Evolutionary conservation across 2,888 invertebrate species (phyloP), one percentile per base, ranked within the genome.

Genomic region (Amiota minor): DNA sequence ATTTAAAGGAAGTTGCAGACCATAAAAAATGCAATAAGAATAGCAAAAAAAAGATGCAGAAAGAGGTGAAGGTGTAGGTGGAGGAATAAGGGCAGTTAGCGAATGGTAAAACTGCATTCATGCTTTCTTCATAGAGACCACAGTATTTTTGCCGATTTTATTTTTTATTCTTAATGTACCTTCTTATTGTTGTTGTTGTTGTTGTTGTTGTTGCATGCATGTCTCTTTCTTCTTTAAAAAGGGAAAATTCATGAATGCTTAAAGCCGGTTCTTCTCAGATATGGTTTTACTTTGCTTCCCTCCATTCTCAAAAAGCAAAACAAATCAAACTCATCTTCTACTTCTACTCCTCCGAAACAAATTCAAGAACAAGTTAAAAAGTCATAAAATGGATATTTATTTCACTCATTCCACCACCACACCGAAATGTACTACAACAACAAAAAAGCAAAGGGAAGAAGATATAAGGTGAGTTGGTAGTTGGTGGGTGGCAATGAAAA

Each of bases 341-440:
- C 35, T 35, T 35, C 35, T 35, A 35, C 6, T 35, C 35, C 35
- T 6, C 35, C 0, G 64, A 64, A 53, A 71, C 50, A 18, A 70
- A 68, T 72, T 74, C 75, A 75, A 78, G 76, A 80, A 80, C 81
- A 84, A 83, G 83, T 83, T 83, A 83, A 83, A 83, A 83, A 83
- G 84, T 83, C 83, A 83, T 83, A 83, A 85, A 83, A 83, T 83
- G 74, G 74, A 83, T 83, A 83, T 83, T 82, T 83, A 85, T 83
- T 83, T 83, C 83, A 77, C 81, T 83, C 79, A 47, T 78, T 81
- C 16, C 46, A 76, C 84, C 81, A 84, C 78, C 80, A 81, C 83
- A 74, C 76, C 73, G 75, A 80, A 59, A 59, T 1, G 53, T 59
- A 12, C 2, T 11, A 20, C 20, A 20, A 20, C 59, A 59, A 20